Base-by-base conservation (phyloP, 2,888 invertebrate species). In the Poecilobothrus nobilitatus region DNA sequence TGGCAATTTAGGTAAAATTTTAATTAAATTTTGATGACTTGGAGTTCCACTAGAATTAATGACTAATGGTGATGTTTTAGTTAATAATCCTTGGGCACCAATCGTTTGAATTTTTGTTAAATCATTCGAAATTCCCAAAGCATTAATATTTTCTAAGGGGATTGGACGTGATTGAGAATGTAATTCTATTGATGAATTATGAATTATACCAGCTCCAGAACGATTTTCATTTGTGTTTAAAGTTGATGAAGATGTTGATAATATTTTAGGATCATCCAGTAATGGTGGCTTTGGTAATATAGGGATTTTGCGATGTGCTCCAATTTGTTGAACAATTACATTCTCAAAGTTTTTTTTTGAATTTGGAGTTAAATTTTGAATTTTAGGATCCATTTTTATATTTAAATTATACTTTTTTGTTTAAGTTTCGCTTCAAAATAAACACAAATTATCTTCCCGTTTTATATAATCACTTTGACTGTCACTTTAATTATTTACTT, bases 271-370 rank as follows among this genome's bases (percentile, higher is more conserved):
- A 3, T 53, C 53, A 53, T 53, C 53, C 18, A 53, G 18, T 53
- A 53, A 15, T 53, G 53, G 53, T 53, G 53, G 53, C 18, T 53
- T 53, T 53, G 53, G 53, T 53, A 53, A 53, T 53, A 53, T 53
- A 53, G 53, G 53, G 18, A 53, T 53, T 53, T 18, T 18, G 7
- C 53, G 9, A 18, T 53, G 9, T 1, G 18, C 18, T 53, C 53
- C 53, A 53, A 53, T 53, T n/a, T 53, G 53, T 53, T 53, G 53
- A 18, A 53, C 53, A 53, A 53, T 53, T 15, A 53, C 53, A 53
- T 53, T 53, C 15, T 53, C 53, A 53, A 18, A 53, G 9, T 9
- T 18, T 53, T 53, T 53, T 18, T 9, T 53, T 18, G 9, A 6
- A 53, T 18, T 53, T 18, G 9, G 53, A 15, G 53, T 53, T 6